These are phyloP conservation scores for Ypsolopha sequella DNA, from an alignment of 2,888 invertebrate genomes.

Conservation along the genomic window DNA sequence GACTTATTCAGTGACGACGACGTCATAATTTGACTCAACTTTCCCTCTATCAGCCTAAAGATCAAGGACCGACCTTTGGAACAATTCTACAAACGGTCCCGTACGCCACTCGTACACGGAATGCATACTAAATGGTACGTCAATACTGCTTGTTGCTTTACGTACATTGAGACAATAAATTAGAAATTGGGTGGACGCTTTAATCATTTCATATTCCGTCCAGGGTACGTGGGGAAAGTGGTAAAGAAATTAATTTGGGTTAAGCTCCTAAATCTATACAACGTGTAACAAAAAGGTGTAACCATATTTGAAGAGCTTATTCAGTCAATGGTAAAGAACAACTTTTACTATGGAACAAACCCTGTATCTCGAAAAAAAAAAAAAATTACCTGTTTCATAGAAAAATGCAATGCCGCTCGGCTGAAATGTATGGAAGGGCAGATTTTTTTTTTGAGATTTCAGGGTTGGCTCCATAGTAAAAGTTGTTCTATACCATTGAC, in stretches of 20 bases:
- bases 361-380: no score
- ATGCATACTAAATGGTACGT: background rate
- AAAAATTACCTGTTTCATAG: no score
- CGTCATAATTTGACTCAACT: conserved; percentile 25
- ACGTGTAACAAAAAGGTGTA: no score
- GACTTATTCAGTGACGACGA: no score
- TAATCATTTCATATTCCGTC: background rate
- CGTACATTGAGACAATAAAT: conserved; percentile 19
- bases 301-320: no score
- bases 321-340: no score
- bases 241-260: background rate
- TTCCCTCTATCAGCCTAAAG: conserved; percentile 43
- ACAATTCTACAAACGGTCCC: conserved; percentile 41
- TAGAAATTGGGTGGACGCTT: conserved; percentile 29
- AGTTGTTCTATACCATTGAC: no score
- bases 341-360: no score
- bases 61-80: conserved; percentile 35
- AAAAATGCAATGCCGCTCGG: no score
- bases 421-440: no score
- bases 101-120: conserved; percentile 15
- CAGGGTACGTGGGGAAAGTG: background rate
- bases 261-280: background rate
- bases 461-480: no score
- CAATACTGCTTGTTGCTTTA: background rate
- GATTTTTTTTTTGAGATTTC: no score